phyloP scores from a whole-genome alignment of 1,140 invertebrate genomes.

The Dreissena polymorpha region DNA sequence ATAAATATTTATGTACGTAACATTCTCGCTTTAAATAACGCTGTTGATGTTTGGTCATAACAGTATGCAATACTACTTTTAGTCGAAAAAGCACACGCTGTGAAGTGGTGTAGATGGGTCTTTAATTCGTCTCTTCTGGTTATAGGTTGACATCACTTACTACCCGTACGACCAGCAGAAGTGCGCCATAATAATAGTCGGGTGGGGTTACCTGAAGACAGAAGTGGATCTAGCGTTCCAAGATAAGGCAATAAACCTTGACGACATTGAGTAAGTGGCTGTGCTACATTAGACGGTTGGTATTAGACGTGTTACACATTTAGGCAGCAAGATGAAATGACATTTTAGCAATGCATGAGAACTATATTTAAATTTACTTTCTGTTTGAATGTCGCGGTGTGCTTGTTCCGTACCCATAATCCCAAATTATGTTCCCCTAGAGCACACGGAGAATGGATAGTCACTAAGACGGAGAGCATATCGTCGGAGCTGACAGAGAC shows the following conservation, averaged over 20 bases:
- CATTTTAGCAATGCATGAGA: neutral
- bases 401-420: neutral
- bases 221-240: slow-evolving; percentile 1
- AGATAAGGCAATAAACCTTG: slow-evolving; percentile 11
- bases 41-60: no score
- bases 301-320: neutral
- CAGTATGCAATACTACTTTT: no score
- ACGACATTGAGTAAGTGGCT: slow-evolving; percentile 28
- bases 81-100: neutral
- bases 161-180: slow-evolving; percentile 45
- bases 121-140: neutral
- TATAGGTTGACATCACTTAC: slow-evolving; percentile 43
- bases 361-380: neutral
- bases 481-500: slow-evolving; percentile 11
- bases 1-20: no score
- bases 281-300: neutral
- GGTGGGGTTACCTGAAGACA: slow-evolving; percentile 15
- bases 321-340: neutral
- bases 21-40: no score
- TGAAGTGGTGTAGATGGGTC: neutral
- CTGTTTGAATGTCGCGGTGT: neutral
- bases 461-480: neutral
- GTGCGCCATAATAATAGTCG: slow-evolving; percentile 18
- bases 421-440: neutral
- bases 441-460: slow-evolving; percentile 30